These are phyloP conservation scores for Lerema accius DNA, from an alignment of 1,140 invertebrate genomes.

Conservation along the genomic window DNA sequence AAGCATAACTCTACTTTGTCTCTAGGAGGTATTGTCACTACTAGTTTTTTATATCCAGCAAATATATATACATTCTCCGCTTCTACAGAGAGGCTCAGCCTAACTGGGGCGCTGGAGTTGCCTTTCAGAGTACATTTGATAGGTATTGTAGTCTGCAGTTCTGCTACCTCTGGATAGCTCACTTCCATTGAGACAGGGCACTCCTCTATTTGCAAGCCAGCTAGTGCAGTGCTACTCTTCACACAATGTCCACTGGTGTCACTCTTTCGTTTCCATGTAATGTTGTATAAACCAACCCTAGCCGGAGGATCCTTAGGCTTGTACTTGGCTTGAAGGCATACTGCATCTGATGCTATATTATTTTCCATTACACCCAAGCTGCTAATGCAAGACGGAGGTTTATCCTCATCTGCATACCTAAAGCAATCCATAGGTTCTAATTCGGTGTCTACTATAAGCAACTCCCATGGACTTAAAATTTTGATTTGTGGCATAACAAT, in stretches of 20 bases:
- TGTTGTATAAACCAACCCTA: conserved; percentile 87
- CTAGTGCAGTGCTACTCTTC: conserved; percentile 79
- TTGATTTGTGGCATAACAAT: conserved; percentile 87
- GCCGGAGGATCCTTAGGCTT: conserved; percentile 82
- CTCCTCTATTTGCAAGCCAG: conserved; percentile 85
- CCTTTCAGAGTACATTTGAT: conserved; percentile 90
- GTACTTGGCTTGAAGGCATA: conserved; percentile 70
- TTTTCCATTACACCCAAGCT: conserved; percentile 71
- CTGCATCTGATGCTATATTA: conserved; percentile 74
- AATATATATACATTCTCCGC: conserved; percentile 95
- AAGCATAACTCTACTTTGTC: conserved; percentile 85
- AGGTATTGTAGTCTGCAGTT: conserved; percentile 87
- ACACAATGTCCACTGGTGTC: conserved; percentile 55
- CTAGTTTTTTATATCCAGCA: conserved; percentile 94
- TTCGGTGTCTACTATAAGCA: conserved; percentile 85
- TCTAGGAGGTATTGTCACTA: conserved; percentile 86
- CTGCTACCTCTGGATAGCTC: conserved; percentile 88
- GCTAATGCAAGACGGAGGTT: conserved; percentile 64
- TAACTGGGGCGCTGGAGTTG: conserved; percentile 87
- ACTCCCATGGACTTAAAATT: conserved; percentile 87
- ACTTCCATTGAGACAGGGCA: conserved; percentile 89
- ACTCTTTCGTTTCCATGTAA: conserved; percentile 89
- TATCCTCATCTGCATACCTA: conserved; percentile 60
- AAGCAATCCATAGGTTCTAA: conserved; percentile 83
- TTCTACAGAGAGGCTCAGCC: conserved; percentile 90